Percentiles rank a stretch among this genome's conserved stretches.
These are phyloP conservation scores for Metopia argyrocephala DNA, from an alignment of 2,888 invertebrate species.

Conservation along the genomic window DNA sequence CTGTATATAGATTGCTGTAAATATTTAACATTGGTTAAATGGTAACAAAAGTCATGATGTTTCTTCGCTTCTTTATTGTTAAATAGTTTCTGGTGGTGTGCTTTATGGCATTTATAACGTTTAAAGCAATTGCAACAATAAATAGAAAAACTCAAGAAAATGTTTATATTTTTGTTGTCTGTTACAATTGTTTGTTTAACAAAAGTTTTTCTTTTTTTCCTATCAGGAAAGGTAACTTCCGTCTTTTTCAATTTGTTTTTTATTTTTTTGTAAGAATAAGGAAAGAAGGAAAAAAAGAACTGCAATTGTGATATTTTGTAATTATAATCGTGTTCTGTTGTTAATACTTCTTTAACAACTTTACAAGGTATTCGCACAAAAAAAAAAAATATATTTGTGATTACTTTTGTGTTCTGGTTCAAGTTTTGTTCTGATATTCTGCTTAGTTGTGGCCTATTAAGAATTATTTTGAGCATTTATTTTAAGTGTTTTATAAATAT, in stretches of 20 bases:
- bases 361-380: not conserved
- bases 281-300: not conserved
- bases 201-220: not conserved
- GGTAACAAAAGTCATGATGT: not conserved
- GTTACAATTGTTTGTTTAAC: constrained; percentile 16
- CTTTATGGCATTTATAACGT: constrained; percentile 1
- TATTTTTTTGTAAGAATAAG: not conserved
- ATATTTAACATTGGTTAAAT: not conserved
- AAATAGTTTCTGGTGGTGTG: not conserved
- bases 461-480: not conserved
- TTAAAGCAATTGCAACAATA: not conserved
- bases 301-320: constrained; percentile 17
- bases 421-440: not conserved
- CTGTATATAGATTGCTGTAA: no score
- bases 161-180: constrained; percentile 5
- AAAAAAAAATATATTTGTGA: not conserved
- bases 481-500: constrained; percentile 44
- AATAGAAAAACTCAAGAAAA: not conserved
- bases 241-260: constrained; percentile 9
- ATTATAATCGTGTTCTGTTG: constrained; percentile 1
- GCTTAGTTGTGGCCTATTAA: not conserved
- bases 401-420: not conserved
- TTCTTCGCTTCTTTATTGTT: not conserved
- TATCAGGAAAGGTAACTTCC: constrained; percentile 1
- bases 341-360: not conserved